Conservation (phyloP, 64 coral and sea anemone genomes). For the Pocillopora damicornis region DNA sequence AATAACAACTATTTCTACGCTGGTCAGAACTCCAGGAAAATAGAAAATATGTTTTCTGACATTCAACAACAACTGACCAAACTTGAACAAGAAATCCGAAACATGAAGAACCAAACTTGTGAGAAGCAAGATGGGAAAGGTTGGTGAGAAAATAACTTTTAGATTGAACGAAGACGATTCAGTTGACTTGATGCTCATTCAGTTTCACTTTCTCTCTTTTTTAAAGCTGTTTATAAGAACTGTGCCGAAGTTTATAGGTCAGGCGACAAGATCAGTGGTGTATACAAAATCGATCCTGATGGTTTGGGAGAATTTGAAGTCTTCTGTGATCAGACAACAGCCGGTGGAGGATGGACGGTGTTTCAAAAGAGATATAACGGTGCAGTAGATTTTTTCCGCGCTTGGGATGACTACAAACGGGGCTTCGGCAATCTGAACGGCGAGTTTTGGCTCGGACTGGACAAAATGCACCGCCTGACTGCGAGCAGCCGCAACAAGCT, state of each 20-base stretch:
- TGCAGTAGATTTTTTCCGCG: conserved; percentile 25
- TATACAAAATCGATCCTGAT: conserved; percentile 46
- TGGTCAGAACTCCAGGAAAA: background rate
- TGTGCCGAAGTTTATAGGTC: conserved; percentile 34
- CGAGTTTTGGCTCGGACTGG: conserved; percentile 46
- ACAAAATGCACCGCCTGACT: conserved; percentile 50
- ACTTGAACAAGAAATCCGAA: conserved; percentile 7
- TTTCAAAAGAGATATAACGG: conserved; percentile 38
- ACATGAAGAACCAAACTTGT: background rate
- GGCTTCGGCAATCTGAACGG: conserved; percentile 40
- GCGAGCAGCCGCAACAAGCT: background rate
- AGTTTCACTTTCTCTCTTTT: too few relatives aligned
- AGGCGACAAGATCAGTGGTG: conserved; percentile 19
- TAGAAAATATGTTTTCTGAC: conserved; percentile 4
- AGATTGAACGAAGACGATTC: background rate
- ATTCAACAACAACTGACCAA: background rate
- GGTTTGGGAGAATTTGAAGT: conserved; percentile 37
- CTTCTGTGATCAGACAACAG: conserved; percentile 55
- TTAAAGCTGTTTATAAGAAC: background rate
- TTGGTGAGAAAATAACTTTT: background rate
- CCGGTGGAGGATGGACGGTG: conserved; percentile 58
- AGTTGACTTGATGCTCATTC: background rate
- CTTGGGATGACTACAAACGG: conserved; percentile 28
- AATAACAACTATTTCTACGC: background rate
- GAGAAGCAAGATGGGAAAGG: background rate